These are phyloP conservation scores for Luehdorfia chinensis DNA, from an alignment of 1,140 invertebrate species.

Conservation along the genomic window DNA sequence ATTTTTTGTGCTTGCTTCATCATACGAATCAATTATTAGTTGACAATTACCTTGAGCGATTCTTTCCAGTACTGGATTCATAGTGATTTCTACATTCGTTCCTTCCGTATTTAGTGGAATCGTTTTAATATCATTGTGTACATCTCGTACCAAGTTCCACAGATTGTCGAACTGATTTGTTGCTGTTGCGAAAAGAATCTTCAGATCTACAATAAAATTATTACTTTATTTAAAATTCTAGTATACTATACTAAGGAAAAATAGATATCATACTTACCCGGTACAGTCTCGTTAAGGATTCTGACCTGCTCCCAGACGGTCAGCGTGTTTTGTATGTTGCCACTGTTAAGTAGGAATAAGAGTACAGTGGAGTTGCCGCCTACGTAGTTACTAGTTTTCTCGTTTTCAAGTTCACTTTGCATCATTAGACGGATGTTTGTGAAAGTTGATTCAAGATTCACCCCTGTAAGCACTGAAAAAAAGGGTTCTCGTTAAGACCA, in stretches of 20 bases:
- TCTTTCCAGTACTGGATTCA: constrained; percentile 40
- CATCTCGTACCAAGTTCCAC: constrained; percentile 57
- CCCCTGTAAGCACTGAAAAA: constrained; percentile 45
- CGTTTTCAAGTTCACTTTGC: constrained; percentile 43
- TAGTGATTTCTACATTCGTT: constrained; percentile 38
- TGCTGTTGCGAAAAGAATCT: constrained; percentile 53
- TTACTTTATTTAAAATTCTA: neutral
- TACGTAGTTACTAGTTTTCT: constrained; percentile 46
- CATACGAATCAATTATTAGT: too few relatives aligned
- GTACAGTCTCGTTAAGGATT: constrained; percentile 53
- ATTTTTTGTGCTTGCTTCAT: too few relatives aligned
- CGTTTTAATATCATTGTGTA: constrained; percentile 52
- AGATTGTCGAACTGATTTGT: constrained; percentile 54
- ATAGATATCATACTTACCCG: constrained; percentile 31
- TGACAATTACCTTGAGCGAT: constrained; percentile 47
- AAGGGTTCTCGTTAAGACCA: too few relatives aligned
- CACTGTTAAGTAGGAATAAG: constrained; percentile 52
- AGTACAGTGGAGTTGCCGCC: constrained; percentile 62
- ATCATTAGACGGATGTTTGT: constrained; percentile 47
- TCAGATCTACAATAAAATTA: constrained; percentile 47
- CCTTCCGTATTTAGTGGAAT: constrained; percentile 44
- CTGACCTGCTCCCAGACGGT: constrained; percentile 41
- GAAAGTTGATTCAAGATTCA: constrained; percentile 49
- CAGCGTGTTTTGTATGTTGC: constrained; percentile 40
- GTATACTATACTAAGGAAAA: neutral